A percentile compares a stretch with the other conserved stretches of the same genome.
Evolutionary conservation across 2,113 vertebrate species (phyloP).

Genomic region (Propithecus coquereli): DNA sequence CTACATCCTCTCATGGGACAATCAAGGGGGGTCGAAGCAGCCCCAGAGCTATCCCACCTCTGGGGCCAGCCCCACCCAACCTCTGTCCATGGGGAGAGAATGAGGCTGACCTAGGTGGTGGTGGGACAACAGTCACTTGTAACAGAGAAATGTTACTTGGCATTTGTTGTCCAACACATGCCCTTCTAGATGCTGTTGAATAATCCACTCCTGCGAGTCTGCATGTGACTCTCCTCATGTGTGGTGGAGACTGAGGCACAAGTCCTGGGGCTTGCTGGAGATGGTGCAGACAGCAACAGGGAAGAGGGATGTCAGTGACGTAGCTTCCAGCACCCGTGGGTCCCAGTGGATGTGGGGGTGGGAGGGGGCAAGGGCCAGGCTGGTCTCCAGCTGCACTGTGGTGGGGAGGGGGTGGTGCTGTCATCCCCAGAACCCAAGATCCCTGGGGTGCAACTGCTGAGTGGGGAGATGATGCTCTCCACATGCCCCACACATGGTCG

Average conservation of each 20-base stretch:
- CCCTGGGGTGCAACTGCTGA: neutral
- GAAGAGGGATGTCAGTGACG: fast-evolving
- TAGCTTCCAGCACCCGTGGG: neutral
- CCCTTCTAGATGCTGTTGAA: fast-evolving
- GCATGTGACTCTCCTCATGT: fast-evolving
- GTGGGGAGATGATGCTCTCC: neutral
- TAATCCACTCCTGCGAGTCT: fast-evolving
- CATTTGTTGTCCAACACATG: fast-evolving
- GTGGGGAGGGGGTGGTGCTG: fast-evolving
- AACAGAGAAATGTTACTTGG: neutral
- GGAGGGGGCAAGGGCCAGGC: too few species aligned
- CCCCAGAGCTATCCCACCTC: neutral
- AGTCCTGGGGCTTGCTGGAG: neutral
- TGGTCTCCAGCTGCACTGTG: neutral
- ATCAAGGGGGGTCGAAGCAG: fast-evolving
- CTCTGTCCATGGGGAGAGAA: neutral
- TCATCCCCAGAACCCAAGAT: neutral
- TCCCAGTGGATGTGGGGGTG: neutral
- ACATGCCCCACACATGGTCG: neutral
- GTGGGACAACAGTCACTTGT: fast-evolving
- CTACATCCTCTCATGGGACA: fast-evolving
- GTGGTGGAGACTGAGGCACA: fast-evolving
- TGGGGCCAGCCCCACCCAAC: neutral
- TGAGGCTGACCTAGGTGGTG: fast-evolving
- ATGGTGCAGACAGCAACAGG: fast-evolving